Percentiles rank a stretch among this genome's conserved stretches.
Conservation (phyloP, 2,113 vertebrate genomes). For the Siphamia tubifer region DNA sequence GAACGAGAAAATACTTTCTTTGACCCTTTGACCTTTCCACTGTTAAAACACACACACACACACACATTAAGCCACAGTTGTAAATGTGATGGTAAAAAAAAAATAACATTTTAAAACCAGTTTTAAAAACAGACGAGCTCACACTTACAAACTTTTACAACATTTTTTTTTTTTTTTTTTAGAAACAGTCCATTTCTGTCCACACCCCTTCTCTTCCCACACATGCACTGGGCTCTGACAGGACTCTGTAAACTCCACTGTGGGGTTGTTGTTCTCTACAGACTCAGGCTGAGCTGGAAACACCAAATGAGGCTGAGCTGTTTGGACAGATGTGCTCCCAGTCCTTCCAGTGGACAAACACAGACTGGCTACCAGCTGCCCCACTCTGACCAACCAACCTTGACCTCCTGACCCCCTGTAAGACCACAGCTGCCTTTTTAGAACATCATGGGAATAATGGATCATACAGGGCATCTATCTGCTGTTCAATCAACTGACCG, state of each 20-base stretch:
- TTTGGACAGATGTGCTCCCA: conserved; percentile 54
- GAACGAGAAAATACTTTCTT: not conserved
- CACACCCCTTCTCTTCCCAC: not conserved
- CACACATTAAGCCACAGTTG: not conserved
- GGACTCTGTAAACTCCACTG: conserved; percentile 1
- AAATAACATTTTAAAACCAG: not conserved
- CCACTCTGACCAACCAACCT: conserved; percentile 1
- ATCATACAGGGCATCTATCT: not conserved
- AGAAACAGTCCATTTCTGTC: not conserved
- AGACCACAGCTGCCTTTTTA: not conserved
- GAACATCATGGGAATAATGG: not conserved
- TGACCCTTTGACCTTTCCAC: not conserved
- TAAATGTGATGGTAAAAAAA: not conserved
- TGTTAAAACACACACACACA: not conserved
- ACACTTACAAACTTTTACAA: conserved; percentile 13
- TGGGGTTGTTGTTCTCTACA: conserved; percentile 33
- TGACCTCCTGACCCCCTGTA: conserved; percentile 11
- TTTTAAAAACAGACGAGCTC: not conserved
- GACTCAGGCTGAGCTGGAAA: conserved; percentile 9
- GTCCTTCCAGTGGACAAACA: not conserved
- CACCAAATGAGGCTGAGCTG: not conserved
- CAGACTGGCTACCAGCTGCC: conserved; percentile 8
- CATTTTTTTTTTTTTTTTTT: too few relatives aligned
- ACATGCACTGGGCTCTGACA: not conserved
- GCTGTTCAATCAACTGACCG: not conserved